phyloP scores from a whole-genome alignment of 2,888 invertebrate genomes.

The Drosophila mulleri region DNA sequence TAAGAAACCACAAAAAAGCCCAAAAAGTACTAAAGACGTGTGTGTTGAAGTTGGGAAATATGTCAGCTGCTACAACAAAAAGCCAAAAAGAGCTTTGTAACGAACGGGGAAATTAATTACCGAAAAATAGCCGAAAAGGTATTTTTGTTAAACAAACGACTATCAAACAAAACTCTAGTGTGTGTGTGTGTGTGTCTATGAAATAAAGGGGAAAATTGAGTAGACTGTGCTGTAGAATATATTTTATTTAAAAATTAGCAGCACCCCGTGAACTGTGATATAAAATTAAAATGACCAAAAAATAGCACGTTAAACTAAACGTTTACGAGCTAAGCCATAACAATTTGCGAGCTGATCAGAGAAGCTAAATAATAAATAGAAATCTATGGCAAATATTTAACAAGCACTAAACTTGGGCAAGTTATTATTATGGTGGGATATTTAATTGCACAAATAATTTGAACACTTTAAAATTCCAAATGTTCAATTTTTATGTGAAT shows the following conservation, averaged over 20 bases:
- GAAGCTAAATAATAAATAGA: not conserved
- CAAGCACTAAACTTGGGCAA: not conserved
- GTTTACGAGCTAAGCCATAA: slow-evolving; percentile 7
- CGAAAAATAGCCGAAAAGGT: slow-evolving; percentile 5
- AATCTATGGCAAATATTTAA: not conserved
- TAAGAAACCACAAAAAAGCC: not conserved
- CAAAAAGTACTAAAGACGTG: not conserved
- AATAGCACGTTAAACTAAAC: slow-evolving; percentile 1
- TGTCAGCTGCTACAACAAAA: not conserved
- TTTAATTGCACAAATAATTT: not conserved
- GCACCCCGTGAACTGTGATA: slow-evolving; percentile 7
- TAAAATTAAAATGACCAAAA: not conserved
- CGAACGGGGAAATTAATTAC: not conserved
- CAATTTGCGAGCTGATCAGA: not conserved
- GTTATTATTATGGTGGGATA: too few relatives aligned
- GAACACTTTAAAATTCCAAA: not conserved
- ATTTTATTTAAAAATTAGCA: slow-evolving; percentile 20
- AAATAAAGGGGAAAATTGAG: slow-evolving; percentile 2
- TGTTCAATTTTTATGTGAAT: not conserved
- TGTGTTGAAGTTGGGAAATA: not conserved
- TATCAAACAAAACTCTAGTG: not conserved
- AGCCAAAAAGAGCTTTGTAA: not conserved
- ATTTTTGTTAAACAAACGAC: not conserved
- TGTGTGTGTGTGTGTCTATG: not conserved
- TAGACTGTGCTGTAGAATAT: slow-evolving; percentile 3